Evolutionary conservation across 2,888 invertebrate genomes (phyloP).

Genomic region (Dasysyrphus albostriatus): DNA sequence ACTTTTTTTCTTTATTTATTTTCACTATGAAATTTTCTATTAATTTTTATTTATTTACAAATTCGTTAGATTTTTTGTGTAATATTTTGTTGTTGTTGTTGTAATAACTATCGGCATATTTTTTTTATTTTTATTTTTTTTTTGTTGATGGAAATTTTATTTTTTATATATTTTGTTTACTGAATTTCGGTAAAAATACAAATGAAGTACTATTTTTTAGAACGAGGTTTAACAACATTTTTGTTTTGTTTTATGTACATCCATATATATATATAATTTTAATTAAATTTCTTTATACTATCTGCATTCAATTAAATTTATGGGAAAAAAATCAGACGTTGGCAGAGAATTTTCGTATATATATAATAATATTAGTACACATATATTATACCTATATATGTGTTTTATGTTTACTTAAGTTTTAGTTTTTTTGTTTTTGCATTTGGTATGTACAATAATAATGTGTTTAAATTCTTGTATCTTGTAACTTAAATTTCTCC

Average conservation of each 20-base stretch:
- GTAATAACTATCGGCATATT: conserved; percentile 64
- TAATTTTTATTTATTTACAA: conserved; percentile 67
- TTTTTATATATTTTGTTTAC: conserved; percentile 36
- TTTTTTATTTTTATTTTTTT: conserved; percentile 59
- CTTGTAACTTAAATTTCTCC: conserved; percentile 59
- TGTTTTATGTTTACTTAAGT: conserved; percentile 44
- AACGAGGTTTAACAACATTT: conserved; percentile 63
- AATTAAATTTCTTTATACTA: conserved; percentile 6
- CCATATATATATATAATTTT: conserved; percentile 5
- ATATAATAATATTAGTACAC: conserved; percentile 48
- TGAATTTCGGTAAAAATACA: conserved; percentile 70
- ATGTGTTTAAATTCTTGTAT: conserved; percentile 53
- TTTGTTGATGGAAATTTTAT: conserved; percentile 62
- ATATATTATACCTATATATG: conserved; percentile 44
- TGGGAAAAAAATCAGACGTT: conserved; percentile 43
- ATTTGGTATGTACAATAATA: conserved; percentile 26
- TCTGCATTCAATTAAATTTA: conserved; percentile 40
- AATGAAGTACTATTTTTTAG: conserved; percentile 51
- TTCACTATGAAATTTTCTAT: conserved; percentile 49
- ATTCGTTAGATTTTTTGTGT: conserved; percentile 57
- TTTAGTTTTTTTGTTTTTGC: conserved; percentile 26
- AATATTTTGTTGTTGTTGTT: conserved; percentile 46
- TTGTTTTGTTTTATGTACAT: conserved; percentile 12
- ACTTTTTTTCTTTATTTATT: conserved; percentile 19
- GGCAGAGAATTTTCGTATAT: conserved; percentile 61